These are phyloP conservation scores for Aporophyla lueneburgensis DNA, from an alignment of 2,888 invertebrate species.

Conservation along the genomic window DNA sequence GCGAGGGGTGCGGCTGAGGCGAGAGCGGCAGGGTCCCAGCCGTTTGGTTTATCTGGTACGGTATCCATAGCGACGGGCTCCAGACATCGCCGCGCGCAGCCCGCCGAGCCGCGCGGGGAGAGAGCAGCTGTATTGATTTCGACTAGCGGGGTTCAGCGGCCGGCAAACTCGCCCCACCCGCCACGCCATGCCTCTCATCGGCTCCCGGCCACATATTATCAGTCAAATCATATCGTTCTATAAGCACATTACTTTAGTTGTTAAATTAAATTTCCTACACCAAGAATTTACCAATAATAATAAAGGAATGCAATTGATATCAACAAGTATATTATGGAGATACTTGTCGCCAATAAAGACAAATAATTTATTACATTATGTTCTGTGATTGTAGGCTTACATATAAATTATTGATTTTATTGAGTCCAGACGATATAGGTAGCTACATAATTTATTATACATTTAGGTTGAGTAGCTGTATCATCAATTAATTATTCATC, in stretches of 20 bases:
- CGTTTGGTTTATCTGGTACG: constrained; percentile 78
- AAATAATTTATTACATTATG: constrained; percentile 28
- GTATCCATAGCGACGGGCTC: constrained; percentile 87
- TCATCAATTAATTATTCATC: not conserved
- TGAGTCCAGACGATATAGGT: constrained; percentile 25
- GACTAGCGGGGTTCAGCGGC: constrained; percentile 87
- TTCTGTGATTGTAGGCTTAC: constrained; percentile 16
- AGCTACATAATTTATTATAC: constrained; percentile 17
- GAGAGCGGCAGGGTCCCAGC: constrained; percentile 66
- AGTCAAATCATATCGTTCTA: constrained; percentile 27
- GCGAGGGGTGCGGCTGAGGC: constrained; percentile 37
- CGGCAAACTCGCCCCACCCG: constrained; percentile 76
- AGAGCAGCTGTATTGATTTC: constrained; percentile 92
- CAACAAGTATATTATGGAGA: constrained; percentile 5
- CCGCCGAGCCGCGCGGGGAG: constrained; percentile 77
- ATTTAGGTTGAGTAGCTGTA: constrained; percentile 16
- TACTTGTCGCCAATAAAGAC: constrained; percentile 24
- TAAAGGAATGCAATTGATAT: not conserved
- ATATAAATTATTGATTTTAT: constrained; percentile 52
- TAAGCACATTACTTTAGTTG: constrained; percentile 12
- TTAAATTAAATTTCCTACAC: not conserved
- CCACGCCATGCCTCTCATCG: constrained; percentile 72
- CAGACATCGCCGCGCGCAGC: constrained; percentile 78
- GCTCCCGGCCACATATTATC: constrained; percentile 63
- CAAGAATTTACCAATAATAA: constrained; percentile 16